Percentiles rank a stretch among this genome's conserved stretches.
Evolutionary conservation across 2,888 invertebrate genomes (phyloP).

Genomic region (Drosophila trichaetosa): DNA sequence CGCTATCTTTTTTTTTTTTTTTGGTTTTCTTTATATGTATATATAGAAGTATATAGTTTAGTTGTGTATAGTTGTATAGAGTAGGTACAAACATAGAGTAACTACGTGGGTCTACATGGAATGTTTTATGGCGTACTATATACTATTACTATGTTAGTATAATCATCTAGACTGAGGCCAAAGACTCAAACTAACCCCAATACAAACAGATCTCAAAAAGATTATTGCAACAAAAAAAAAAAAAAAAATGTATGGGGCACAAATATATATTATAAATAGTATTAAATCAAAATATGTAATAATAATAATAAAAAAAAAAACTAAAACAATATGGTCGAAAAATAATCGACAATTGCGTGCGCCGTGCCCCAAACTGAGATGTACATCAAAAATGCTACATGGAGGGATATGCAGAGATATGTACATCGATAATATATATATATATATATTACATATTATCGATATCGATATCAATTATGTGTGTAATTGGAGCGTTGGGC

Average conservation of each 20-base stretch:
- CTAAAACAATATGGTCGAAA: conserved; percentile 17
- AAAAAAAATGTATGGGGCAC: not conserved
- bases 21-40: not conserved
- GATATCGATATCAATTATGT: not conserved
- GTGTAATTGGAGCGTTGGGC: conserved; percentile 3
- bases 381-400: not conserved
- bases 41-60: not conserved
- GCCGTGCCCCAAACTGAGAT: not conserved
- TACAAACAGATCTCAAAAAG: conserved; percentile 13
- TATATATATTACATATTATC: not conserved
- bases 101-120: conserved; percentile 27
- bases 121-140: conserved; percentile 19
- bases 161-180: conserved; percentile 19
- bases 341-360: conserved; percentile 10
- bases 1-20: conserved; percentile 2
- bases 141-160: not conserved
- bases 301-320: not conserved
- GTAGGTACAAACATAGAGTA: conserved; percentile 11
- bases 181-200: conserved; percentile 5
- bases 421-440: not conserved
- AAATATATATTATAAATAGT: conserved; percentile 1
- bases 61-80: conserved; percentile 13
- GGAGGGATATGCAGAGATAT: not conserved
- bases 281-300: conserved; percentile 5
- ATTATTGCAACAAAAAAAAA: conserved; percentile 3